A percentile compares a stretch with the other conserved stretches of the same genome.
Evolutionary conservation across 1,140 invertebrate species (phyloP).

Genomic region (Nylanderia fulva): DNA sequence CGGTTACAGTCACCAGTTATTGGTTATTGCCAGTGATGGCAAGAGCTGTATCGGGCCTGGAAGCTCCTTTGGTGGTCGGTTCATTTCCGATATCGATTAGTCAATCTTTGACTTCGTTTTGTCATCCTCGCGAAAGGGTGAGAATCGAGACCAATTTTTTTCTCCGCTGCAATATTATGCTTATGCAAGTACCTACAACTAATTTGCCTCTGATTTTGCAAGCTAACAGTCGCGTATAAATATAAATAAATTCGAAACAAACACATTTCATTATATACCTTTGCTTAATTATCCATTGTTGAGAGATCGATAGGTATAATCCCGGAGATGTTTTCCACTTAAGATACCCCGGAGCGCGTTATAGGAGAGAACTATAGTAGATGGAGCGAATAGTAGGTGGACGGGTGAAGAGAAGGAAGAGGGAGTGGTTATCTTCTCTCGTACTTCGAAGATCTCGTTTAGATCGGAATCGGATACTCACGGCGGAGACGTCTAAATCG

Average conservation of each 20-base stretch:
- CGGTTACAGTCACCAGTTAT: conserved; percentile 77
- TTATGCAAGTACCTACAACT: neutral
- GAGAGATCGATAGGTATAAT: conserved; percentile 3
- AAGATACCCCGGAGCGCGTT: neutral
- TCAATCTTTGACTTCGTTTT: conserved; percentile 18
- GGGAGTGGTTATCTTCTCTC: conserved; percentile 54
- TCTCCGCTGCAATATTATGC: neutral
- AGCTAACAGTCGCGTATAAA: neutral
- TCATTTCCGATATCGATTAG: conserved; percentile 75
- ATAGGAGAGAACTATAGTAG: conserved; percentile 25
- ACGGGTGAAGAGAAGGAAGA: neutral
- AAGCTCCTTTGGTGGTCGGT: conserved; percentile 56
- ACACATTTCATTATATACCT: neutral
- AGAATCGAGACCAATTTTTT: neutral
- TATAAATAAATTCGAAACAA: neutral
- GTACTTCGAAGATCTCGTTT: conserved; percentile 64
- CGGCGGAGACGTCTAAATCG: conserved; percentile 73
- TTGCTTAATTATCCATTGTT: conserved; percentile 24
- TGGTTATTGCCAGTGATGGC: conserved; percentile 69
- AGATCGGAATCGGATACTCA: conserved; percentile 69
- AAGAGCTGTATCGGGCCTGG: conserved; percentile 54
- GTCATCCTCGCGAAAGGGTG: neutral
- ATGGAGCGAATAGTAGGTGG: conserved; percentile 40
- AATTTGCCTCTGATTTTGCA: neutral
- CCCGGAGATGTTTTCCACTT: conserved; percentile 12